Base-by-base conservation (phyloP, 2,888 invertebrate genomes). In the Blera fallax region DNA sequence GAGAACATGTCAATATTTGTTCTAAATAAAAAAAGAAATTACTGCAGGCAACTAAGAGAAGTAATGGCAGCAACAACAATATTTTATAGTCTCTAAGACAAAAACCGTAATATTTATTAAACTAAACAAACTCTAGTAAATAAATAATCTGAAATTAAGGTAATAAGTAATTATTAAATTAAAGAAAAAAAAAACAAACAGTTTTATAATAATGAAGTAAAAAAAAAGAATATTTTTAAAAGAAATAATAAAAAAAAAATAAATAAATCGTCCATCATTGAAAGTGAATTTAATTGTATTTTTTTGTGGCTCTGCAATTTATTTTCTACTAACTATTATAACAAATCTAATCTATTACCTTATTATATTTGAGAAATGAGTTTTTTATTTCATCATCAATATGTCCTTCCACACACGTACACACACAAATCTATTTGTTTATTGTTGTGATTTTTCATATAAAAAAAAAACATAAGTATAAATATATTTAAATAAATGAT, bases 71-170 rank as follows among this genome's bases (percentile, higher is more conserved):
- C 85, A 62, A 72, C 85, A 62, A 72, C 29, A 81, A 81, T 81
- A 85, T 85, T 85, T 85, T 85, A 85, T 85, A 76, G 85, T 85
- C 85, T 85, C 67, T 62, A 85, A 85, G 85, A 85, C 85, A 81
- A 81, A 65, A 85, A 72, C 76, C 76, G 81, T 85, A 76, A 85
- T 85, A 85, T 85, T 85, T 85, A 85, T 85, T 77, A 60, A 81
- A 69, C 32, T 29, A 83, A 60, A 83, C 11, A 69, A 74, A 74
- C 65, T 72, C 78, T 85, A 85, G 81, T 65, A 62, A 85, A 76
- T 85, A 81, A 79, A 81, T 77, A 67, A 80, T 81, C 70, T 77
- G 58, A 62, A 72, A 16, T 74, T 79, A 74, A 73, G 60, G 6
- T 58, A 54, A 79, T 62, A 56, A 48, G 56, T 65, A 48, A 70